phyloP scores from a whole-genome alignment of 2,797 vertebrate genomes.

The Fistularia tabacaria region DNA sequence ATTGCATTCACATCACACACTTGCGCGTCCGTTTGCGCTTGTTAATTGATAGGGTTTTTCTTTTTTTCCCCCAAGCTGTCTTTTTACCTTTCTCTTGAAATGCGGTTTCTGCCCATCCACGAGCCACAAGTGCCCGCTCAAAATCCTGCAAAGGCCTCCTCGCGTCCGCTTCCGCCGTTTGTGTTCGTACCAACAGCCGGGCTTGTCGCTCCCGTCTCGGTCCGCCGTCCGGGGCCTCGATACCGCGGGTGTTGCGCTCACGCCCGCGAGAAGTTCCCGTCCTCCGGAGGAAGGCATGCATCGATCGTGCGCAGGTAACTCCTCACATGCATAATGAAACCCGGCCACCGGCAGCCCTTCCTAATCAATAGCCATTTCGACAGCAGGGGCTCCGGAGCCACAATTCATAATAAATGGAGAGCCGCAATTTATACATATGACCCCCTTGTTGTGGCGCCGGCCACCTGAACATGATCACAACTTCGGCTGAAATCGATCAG shows the following conservation, averaged over 20 bases:
- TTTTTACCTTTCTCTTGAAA: too few relatives aligned
- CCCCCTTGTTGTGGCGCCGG: slow-evolving; percentile 67
- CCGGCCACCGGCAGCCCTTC: slow-evolving; percentile 45
- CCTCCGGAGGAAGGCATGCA: slow-evolving; percentile 52
- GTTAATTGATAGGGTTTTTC: slow-evolving; percentile 66
- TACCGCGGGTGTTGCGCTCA: too few relatives aligned
- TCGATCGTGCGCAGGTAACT: slow-evolving; percentile 61
- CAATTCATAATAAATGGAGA: slow-evolving; percentile 68
- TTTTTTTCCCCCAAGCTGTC: too few relatives aligned
- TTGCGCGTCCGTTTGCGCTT: slow-evolving; percentile 39
- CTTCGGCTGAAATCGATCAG: slow-evolving; percentile 57
- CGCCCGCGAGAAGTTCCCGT: slow-evolving; percentile 26
- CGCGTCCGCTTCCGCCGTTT: too few relatives aligned
- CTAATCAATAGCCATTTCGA: slow-evolving; percentile 73
- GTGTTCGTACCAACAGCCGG: too few relatives aligned
- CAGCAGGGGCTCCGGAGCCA: slow-evolving; percentile 50
- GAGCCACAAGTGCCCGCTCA: too few relatives aligned
- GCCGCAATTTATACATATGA: slow-evolving; percentile 60
- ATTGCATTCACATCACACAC: slow-evolving; percentile 65
- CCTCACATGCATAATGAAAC: slow-evolving; percentile 71
- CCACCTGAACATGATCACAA: slow-evolving; percentile 64
- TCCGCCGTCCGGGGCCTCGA: too few relatives aligned
- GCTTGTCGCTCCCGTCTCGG: too few relatives aligned
- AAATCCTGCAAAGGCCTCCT: too few relatives aligned
- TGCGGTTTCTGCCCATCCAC: too few relatives aligned